Base-by-base conservation (phyloP, 2,888 invertebrate genomes). In the Lasius fuliginosus region DNA sequence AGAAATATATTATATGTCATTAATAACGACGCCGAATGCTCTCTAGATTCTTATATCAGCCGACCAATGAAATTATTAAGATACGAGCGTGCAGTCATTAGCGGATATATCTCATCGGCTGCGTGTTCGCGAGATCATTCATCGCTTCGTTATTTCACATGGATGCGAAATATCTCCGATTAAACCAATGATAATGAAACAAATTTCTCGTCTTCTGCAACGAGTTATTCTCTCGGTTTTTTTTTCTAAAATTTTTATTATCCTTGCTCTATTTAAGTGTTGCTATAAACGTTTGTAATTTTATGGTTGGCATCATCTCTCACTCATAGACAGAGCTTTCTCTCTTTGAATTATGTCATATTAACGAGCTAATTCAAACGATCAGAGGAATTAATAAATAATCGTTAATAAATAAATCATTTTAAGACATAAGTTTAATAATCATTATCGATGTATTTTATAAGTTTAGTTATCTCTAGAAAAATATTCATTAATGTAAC, bases 1-100 rank as follows among this genome's bases (percentile, higher is more conserved):
- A 92, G 85, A 88, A 88, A 84, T 87, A 83, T 64, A 33, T 74
- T 62, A 12, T 62, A 12, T 12, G 12, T 68, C 85, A 71, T 89
- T 89, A 89, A 85, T 87, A 85, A 84, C 69, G 46, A 62, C 71
- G 77, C 65, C 79, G 69, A 87, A 83, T 68, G 11, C 18, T 27
- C n/a, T 27, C 71, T 27, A n/a, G 53, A 58, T 79, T 85, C 64
- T 84, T 83, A 68, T 76, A 87, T 88, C 76, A 73, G n/a, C 33
- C 69, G 65, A 49, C 64, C 71, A 30, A 64, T 6, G 27, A 30
- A 68, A 62, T 84, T 79, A 82, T 88, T 82, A 84, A 60, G 74
- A 83, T 62, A 74, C 83, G 84, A 85, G 76, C 68, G 30, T 58
- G 56, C 75, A 64, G 56, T 82, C 83, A 79, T 82, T 84, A 86